These are phyloP conservation scores for Drosophila equinoxialis DNA, from an alignment of 1,140 invertebrate genomes.

Conservation along the genomic window DNA sequence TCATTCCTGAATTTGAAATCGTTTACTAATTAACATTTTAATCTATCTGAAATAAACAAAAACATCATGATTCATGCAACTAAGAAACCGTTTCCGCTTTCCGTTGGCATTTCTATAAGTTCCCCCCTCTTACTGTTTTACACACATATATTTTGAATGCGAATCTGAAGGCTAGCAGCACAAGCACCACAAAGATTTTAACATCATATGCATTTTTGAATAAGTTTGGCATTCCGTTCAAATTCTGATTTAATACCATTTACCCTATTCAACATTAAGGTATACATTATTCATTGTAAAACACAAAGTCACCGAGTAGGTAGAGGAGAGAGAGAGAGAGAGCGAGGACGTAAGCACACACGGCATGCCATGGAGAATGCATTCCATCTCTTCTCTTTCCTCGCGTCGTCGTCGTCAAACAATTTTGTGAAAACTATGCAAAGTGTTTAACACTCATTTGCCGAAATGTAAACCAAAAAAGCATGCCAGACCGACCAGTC, in stretches of 20 bases:
- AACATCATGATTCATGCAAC: too few species aligned
- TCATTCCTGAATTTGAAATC: too few species aligned
- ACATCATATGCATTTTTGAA: neutral
- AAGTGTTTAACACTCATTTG: constrained; percentile 57
- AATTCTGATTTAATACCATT: constrained; percentile 9
- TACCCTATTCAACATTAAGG: constrained; percentile 3
- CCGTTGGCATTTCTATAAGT: too few species aligned
- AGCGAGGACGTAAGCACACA: neutral
- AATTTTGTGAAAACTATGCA: constrained; percentile 34
- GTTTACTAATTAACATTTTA: too few species aligned
- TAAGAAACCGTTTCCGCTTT: too few species aligned
- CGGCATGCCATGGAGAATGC: neutral
- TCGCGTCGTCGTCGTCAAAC: neutral
- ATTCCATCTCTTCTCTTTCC: neutral
- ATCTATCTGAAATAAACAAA: too few species aligned
- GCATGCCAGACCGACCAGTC: constrained; percentile 3
- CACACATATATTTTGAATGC: too few species aligned
- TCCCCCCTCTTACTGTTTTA: too few species aligned
- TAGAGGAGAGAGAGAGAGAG: neutral
- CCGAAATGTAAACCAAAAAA: constrained; percentile 50
- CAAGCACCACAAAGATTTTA: neutral
- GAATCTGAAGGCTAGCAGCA: neutral
- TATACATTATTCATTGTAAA: constrained; percentile 7
- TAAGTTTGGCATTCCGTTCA: neutral
- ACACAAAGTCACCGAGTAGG: neutral